A percentile compares a stretch with the other conserved stretches of the same genome.
These are phyloP conservation scores for Mamestra configurata DNA, from an alignment of 1,140 invertebrate genomes.

Conservation along the genomic window DNA sequence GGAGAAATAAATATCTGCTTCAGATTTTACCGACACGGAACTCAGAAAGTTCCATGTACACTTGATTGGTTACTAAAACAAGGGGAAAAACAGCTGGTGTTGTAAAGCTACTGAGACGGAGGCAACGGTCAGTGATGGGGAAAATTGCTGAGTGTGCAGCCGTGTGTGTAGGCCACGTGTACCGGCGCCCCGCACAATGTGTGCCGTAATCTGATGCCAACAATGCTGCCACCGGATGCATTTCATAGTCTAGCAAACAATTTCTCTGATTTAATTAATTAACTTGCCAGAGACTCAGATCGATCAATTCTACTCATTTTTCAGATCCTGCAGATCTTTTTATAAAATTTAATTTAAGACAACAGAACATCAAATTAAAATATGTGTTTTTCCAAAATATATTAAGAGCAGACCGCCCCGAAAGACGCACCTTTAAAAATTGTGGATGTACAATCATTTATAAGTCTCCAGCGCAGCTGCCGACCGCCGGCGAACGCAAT, in stretches of 20 bases:
- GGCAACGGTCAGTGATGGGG: constrained; percentile 72
- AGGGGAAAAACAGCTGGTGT: constrained; percentile 63
- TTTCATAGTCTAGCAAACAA: constrained; percentile 38
- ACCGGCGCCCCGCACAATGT: constrained; percentile 56
- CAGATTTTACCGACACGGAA: background rate
- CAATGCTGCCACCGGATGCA: constrained; percentile 31
- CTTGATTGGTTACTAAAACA: constrained; percentile 21
- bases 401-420: constrained; percentile 53
- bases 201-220: constrained; percentile 36
- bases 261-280: constrained; percentile 2
- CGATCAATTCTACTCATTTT: background rate
- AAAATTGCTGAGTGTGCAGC: constrained; percentile 76
- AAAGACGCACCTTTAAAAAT: constrained; percentile 71
- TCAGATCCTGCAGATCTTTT: background rate
- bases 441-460: constrained; percentile 84
- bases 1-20: no score
- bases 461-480: constrained; percentile 85
- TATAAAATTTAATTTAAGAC: background rate
- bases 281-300: background rate
- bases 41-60: constrained; percentile 2
- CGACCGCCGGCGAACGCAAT: constrained; percentile 78
- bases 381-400: constrained; percentile 46
- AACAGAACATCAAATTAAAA: background rate
- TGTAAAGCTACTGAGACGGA: constrained; percentile 70
- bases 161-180: constrained; percentile 80